Evolutionary conservation across 2,888 invertebrate species (phyloP), one percentile per base, ranked within the genome.

Genomic region (Tenthredo amoena): DNA sequence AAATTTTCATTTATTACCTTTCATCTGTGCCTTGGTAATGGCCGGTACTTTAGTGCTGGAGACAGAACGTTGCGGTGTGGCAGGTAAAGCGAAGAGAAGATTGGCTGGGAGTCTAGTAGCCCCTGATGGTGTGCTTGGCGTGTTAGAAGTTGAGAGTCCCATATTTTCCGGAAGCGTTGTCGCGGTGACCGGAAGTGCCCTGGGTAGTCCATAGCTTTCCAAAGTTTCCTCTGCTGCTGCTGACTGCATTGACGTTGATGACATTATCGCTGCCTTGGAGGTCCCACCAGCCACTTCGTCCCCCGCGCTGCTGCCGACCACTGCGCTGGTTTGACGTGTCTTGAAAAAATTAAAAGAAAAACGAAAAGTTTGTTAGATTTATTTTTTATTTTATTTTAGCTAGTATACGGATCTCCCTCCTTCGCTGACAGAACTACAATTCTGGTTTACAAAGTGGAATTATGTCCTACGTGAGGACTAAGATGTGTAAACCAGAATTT

Each of bases 21-120:
- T 97, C 97, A 97, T 97, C 93, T 97, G 97, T 31, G 97, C 96
- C 91, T 96, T 96, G 43, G 97, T 94, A 37, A 95, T 94, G 55
- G 93, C 91, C 0, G 94, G 94, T 90, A 94, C 93, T 81, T 93
- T 93, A 40, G 91, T 85, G 65, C 90, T 86, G 84, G 90, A 86
- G 65, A 87, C 86, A 26, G 87, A 87, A 85, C 90, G 91, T 86
- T 89, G 91, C 72, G 91, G 89, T 87, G 91, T 88, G 43, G 90
- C 89, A 18, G 93, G 92, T 43, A 92, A 72, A 21, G 90, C 89
- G 82, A 91, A 89, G 85, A 91, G 88, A 68, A 90, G 90, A 88
- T 89, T 91, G 77, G 91, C 68, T 58, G 77, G 55, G 34, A 65
- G 84, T 40, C 85, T 86, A 0, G 85, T 87, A 26, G 71, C 86